Conservation (phyloP, 2,113 vertebrate species). For the Cryptomyrus ogoouensis region DNA sequence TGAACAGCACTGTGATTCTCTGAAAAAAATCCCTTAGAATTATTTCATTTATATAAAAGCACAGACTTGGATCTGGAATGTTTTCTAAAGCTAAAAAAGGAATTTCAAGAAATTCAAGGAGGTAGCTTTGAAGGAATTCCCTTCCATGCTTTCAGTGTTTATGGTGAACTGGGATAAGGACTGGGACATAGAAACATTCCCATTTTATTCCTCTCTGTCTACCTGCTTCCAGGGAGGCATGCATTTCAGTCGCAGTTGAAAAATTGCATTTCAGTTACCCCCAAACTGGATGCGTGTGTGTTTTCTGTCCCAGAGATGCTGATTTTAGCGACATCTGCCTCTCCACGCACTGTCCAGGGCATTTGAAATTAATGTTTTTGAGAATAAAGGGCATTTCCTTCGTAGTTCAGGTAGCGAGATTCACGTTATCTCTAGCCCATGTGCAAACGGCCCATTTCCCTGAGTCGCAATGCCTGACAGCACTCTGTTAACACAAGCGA, state of each 20-base stretch:
- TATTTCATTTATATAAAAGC: not conserved
- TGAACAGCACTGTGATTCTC: not conserved
- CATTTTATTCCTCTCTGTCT: not conserved
- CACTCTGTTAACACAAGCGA: not conserved
- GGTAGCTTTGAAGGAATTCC: constrained; percentile 31
- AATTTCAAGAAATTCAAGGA: constrained; percentile 14
- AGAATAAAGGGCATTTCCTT: constrained; percentile 18
- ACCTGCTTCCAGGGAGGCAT: not conserved
- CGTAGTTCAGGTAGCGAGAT: constrained; percentile 19
- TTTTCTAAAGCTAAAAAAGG: not conserved
- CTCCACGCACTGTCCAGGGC: not conserved
- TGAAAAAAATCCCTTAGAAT: not conserved
- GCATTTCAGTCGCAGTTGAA: not conserved
- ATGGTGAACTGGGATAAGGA: not conserved
- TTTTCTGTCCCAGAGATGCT: not conserved
- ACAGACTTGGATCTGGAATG: not conserved
- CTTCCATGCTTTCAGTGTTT: not conserved
- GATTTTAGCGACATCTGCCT: not conserved
- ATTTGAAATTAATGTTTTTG: not conserved
- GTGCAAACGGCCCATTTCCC: not conserved
- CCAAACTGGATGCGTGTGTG: not conserved
- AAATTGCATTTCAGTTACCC: not conserved
- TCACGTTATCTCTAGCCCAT: constrained; percentile 33
- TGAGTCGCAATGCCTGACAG: not conserved
- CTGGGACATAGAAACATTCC: not conserved